phyloP scores from a whole-genome alignment of 2,888 invertebrate genomes.

The Nomada lathburiana region DNA sequence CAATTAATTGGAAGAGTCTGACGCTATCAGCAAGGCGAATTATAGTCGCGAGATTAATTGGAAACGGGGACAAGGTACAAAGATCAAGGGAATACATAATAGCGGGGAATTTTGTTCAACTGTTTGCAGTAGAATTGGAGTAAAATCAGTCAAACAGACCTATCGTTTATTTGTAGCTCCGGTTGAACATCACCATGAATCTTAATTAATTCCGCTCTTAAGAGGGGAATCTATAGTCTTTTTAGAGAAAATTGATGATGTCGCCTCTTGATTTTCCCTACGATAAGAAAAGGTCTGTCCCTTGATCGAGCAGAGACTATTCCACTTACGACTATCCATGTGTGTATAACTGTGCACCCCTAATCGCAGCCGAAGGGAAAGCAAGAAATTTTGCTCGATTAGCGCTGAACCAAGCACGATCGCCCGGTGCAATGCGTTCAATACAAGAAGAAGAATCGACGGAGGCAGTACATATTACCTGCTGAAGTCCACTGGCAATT shows the following conservation, averaged over 20 bases:
- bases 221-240: not conserved
- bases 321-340: too few species aligned
- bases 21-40: constrained; percentile 20
- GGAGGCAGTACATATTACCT: constrained; percentile 25
- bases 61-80: constrained; percentile 12
- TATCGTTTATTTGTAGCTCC: not conserved
- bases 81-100: constrained; percentile 12
- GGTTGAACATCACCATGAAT: not conserved
- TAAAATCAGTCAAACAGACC: not conserved
- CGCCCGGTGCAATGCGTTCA: too few species aligned
- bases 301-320: too few species aligned
- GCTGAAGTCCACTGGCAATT: constrained; percentile 52
- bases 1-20: constrained; percentile 35
- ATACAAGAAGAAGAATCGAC: not conserved
- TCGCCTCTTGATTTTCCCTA: not conserved
- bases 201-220: not conserved
- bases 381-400: not conserved
- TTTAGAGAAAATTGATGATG: constrained; percentile 5
- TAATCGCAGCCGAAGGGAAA: not conserved
- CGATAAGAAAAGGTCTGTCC: too few species aligned
- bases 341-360: too few species aligned
- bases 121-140: too few species aligned
- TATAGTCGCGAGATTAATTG: constrained; percentile 10
- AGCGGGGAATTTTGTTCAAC: not conserved
- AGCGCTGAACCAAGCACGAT: not conserved